Evolutionary conservation across 2,888 invertebrate species (phyloP).

Genomic region (Peribatodes rhomboidaria): DNA sequence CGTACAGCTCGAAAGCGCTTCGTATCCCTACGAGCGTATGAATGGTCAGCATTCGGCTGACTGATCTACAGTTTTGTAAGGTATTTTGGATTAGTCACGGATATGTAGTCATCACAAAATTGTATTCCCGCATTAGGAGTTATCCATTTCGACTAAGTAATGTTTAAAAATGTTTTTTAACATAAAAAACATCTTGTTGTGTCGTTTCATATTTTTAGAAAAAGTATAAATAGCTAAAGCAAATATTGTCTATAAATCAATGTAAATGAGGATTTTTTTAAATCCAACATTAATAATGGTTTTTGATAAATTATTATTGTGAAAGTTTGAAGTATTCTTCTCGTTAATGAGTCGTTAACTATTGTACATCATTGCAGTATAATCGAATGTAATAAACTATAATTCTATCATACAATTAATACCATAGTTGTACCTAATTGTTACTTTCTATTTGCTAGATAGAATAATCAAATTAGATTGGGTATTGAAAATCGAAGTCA

Average conservation of each 20-base stretch:
- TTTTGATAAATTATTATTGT: conserved; percentile 79
- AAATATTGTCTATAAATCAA: conserved; percentile 72
- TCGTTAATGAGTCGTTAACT: conserved; percentile 75
- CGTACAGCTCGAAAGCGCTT: not conserved
- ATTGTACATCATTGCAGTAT: conserved; percentile 78
- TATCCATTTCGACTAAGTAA: conserved; percentile 76
- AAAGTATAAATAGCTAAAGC: conserved; percentile 74
- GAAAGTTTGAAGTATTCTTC: conserved; percentile 76
- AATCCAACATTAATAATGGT: conserved; percentile 67
- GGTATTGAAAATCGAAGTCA: conserved; percentile 73
- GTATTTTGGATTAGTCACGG: conserved; percentile 77
- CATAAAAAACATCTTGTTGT: conserved; percentile 78
- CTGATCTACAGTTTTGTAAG: conserved; percentile 64
- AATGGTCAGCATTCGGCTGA: conserved; percentile 36
- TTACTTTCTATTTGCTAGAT: conserved; percentile 86
- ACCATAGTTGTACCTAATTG: conserved; percentile 84
- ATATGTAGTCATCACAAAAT: conserved; percentile 82
- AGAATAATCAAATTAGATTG: conserved; percentile 86
- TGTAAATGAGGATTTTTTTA: conserved; percentile 61
- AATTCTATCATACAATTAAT: conserved; percentile 70
- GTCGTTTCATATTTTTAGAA: conserved; percentile 84
- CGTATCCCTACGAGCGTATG: not conserved
- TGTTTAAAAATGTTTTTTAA: conserved; percentile 73
- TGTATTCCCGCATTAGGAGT: conserved; percentile 73
- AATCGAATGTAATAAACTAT: conserved; percentile 72